Percentiles rank a stretch among this genome's conserved stretches.
Evolutionary conservation across 2,888 invertebrate genomes (phyloP).

Genomic region (Leptopterna dolabrata): DNA sequence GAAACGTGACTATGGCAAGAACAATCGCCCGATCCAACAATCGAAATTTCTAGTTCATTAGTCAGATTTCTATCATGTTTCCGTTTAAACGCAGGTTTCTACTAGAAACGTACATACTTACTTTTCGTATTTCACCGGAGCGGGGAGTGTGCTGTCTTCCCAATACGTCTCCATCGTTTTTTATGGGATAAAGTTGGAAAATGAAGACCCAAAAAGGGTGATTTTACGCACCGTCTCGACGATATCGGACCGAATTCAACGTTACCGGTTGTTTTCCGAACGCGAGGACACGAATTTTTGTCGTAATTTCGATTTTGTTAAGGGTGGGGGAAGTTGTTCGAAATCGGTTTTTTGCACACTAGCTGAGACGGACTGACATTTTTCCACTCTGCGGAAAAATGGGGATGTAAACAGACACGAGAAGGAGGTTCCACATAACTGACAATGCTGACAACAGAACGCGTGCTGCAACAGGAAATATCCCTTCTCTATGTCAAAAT

Average conservation of each 20-base stretch:
- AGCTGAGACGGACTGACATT: slow-evolving; percentile 20
- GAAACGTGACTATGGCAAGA: slow-evolving; percentile 35
- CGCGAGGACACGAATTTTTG: background rate
- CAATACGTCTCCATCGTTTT: slow-evolving; percentile 33
- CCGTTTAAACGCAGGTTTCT: too few relatives aligned
- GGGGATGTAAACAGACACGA: slow-evolving; percentile 42
- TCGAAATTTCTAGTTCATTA: too few relatives aligned
- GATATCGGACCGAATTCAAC: background rate
- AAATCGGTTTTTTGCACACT: slow-evolving; percentile 25
- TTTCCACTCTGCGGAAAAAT: background rate
- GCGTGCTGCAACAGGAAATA: background rate
- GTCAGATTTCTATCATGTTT: too few relatives aligned
- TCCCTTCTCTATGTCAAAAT: background rate
- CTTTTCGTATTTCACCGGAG: slow-evolving; percentile 48
- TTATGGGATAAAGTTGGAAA: background rate
- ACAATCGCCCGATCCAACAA: too few relatives aligned
- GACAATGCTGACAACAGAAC: background rate
- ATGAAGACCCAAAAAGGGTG: too few relatives aligned
- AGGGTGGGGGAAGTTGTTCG: background rate
- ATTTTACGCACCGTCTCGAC: background rate
- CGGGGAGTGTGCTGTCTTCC: slow-evolving; percentile 40
- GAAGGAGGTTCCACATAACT: slow-evolving; percentile 33
- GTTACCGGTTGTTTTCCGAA: background rate
- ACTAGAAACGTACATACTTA: background rate
- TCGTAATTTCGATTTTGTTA: background rate